phyloP scores from a whole-genome alignment of 30 jellyfish, hydroid and myxozoan species.

The Catostylus mosaicus region DNA sequence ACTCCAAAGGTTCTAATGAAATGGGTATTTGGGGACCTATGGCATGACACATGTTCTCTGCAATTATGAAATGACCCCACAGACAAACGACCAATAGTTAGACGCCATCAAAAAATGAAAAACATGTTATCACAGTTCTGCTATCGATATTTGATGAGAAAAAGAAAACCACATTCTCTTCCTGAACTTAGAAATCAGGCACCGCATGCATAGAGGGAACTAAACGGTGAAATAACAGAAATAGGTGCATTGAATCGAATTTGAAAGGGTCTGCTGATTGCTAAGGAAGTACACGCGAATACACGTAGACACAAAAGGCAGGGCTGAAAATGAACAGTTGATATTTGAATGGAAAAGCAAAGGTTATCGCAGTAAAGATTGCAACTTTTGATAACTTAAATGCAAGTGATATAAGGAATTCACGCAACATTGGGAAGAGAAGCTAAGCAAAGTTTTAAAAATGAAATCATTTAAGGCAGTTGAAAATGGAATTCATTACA shows the following conservation, averaged over 20 bases:
- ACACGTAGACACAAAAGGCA: neutral
- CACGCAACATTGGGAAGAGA: neutral
- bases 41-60: no score
- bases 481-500: no score
- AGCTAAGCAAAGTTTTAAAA: no score
- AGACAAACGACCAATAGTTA: neutral
- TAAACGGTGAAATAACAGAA: neutral
- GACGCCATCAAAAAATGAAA: neutral
- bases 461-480: no score
- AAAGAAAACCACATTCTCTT: slow-evolving; percentile 11
- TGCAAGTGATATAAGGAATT: neutral
- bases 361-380: neutral
- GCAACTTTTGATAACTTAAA: neutral
- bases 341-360: neutral
- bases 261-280: neutral
- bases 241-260: neutral
- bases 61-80: neutral
- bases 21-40: no score
- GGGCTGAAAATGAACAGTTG: neutral
- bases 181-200: neutral
- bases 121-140: neutral
- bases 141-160: neutral
- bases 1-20: no score
- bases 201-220: neutral
- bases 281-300: slow-evolving; percentile 11